These are phyloP conservation scores for Apamea epomidion DNA, from an alignment of 2,888 invertebrate species.

Conservation along the genomic window DNA sequence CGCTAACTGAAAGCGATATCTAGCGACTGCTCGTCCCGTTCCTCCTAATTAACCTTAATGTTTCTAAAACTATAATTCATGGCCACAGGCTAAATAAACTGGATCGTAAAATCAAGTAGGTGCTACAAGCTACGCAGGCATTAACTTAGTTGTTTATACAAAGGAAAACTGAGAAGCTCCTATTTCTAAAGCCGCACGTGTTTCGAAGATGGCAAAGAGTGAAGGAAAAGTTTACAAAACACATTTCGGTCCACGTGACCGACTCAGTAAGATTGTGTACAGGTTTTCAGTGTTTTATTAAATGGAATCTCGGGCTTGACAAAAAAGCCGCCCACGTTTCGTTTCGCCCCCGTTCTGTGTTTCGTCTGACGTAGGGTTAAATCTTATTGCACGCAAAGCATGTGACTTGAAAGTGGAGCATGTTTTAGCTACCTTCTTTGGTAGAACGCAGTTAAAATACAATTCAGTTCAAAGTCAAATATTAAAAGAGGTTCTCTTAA, in stretches of 20 bases:
- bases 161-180: slow-evolving; percentile 37
- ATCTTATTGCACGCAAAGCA: slow-evolving; percentile 13
- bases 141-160: slow-evolving; percentile 31
- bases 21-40: not conserved
- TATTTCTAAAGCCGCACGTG: slow-evolving; percentile 49
- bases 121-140: slow-evolving; percentile 10
- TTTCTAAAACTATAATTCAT: not conserved
- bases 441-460: not conserved
- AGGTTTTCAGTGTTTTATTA: slow-evolving; percentile 33
- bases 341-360: slow-evolving; percentile 6
- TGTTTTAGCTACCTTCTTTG: slow-evolving; percentile 4
- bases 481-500: not conserved
- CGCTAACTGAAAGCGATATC: not conserved
- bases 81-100: not conserved
- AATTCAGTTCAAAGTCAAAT: not conserved
- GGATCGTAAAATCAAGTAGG: not conserved
- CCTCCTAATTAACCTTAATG: not conserved
- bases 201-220: slow-evolving; percentile 48
- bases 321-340: slow-evolving; percentile 40
- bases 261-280: slow-evolving; percentile 34
- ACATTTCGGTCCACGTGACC: slow-evolving; percentile 56
- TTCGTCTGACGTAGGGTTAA: slow-evolving; percentile 38
- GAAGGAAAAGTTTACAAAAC: slow-evolving; percentile 58
- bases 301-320: slow-evolving; percentile 31
- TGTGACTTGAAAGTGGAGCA: slow-evolving; percentile 33